A percentile compares a stretch with the other conserved stretches of the same genome.
Conservation (phyloP, 2,113 vertebrate genomes). For the Manacus vitellinus region DNA sequence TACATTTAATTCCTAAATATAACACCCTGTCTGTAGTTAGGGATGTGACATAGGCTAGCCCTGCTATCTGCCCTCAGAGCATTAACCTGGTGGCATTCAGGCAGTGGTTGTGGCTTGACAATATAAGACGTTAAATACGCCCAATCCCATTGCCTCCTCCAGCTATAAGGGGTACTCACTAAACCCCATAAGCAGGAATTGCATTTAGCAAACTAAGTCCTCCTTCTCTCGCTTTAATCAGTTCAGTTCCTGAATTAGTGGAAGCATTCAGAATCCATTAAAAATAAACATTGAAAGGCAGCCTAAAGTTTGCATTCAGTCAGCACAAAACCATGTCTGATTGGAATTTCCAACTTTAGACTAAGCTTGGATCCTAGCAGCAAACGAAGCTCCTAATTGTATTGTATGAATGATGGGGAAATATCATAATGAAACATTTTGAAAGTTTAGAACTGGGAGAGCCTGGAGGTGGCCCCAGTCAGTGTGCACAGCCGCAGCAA, state of each 20-base stretch:
- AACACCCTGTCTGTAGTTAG: not conserved
- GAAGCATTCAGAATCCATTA: not conserved
- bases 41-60: not conserved
- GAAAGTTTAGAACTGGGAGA: not conserved
- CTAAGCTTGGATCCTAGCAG: not conserved
- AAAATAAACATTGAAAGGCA: not conserved
- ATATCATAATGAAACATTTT: not conserved
- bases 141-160: not conserved
- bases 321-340: not conserved
- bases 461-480: not conserved
- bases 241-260: not conserved
- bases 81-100: not conserved
- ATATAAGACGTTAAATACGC: not conserved
- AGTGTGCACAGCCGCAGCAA: not conserved
- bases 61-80: not conserved
- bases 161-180: not conserved
- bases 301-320: not conserved
- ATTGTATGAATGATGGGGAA: not conserved
- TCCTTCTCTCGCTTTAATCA: not conserved
- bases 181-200: conserved; percentile 19
- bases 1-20: not conserved
- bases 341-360: not conserved
- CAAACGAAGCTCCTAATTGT: not conserved
- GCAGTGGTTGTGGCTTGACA: not conserved
- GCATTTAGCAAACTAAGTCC: not conserved